phyloP scores from a whole-genome alignment of 1,140 invertebrate species.

The Cherax quadricarinatus region DNA sequence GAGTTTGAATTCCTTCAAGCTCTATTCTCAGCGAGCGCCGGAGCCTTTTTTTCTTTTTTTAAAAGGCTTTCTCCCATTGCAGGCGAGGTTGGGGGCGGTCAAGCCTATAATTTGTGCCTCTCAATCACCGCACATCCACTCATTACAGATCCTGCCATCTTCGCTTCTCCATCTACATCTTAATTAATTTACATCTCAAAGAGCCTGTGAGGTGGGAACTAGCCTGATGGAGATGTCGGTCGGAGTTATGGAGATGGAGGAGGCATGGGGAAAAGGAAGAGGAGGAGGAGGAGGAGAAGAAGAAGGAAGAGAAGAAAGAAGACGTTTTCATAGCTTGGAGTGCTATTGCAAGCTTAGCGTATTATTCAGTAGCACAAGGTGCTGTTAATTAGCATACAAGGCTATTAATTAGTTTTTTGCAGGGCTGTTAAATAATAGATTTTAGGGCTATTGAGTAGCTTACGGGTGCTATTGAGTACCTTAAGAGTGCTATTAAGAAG shows the following conservation, averaged over 20 bases:
- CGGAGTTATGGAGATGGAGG: conserved; percentile 39
- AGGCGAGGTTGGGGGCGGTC: conserved; percentile 5
- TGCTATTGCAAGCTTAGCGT: no score
- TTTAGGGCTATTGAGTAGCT: no score
- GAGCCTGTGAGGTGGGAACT: conserved; percentile 13
- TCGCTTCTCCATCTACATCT: conserved; percentile 38
- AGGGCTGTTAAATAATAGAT: no score
- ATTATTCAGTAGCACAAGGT: no score
- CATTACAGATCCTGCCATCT: conserved; percentile 16
- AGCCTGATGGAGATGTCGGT: conserved; percentile 11
- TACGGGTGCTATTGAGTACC: no score
- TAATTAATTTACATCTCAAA: conserved; percentile 65
- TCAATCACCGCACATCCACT: conserved; percentile 34
- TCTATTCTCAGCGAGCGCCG: not conserved
- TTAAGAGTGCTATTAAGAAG: no score
- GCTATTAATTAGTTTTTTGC: no score
- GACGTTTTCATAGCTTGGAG: no score
- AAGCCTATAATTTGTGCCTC: conserved; percentile 45
- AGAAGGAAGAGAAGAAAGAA: not conserved
- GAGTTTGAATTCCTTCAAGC: not conserved
- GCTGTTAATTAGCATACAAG: no score
- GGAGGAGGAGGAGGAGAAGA: not conserved
- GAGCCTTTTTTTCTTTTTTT: not conserved
- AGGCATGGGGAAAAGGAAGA: not conserved
- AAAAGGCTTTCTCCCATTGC: conserved; percentile 5